Evolutionary conservation across 2,113 vertebrate genomes (phyloP), one percentile per base, ranked within the genome.

Genomic region (Syngnathoides biaculeatus): DNA sequence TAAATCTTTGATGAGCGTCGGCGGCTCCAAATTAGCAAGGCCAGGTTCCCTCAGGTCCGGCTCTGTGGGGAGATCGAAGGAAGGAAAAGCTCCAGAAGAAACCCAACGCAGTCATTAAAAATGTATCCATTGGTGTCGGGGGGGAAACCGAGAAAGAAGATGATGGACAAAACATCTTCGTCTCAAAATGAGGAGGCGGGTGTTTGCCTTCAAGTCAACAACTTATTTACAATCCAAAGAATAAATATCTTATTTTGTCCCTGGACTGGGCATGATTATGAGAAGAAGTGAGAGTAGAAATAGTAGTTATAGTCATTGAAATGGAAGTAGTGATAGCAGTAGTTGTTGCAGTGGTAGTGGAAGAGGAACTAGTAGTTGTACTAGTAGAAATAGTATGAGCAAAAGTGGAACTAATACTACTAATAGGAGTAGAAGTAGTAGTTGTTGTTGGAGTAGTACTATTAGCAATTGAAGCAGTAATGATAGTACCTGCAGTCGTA

Each of bases 31-130:
- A 79, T 79, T 47, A 74, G 58, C 59, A 15, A 57, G 72, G 72
- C 45, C 39, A 48, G 57, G 68, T 77, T 26, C 56, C 64, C 57
- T 39, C 47, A 62, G 58, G 63, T 74, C 72, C 67, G 45, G 63
- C 77, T 80, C 65, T 77, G 61, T 65, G 50, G 78, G 67, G 63
- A 55, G 74, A 52, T 15, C 30, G 48, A 67, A 66, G 77, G 64
- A 52, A 55, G 77, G 50, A n/a, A 47, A 57, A 65, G 64, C 8
- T 3, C 19, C 22, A 58, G 5, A 67, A 69, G 42, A 61, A 75
- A 71, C 60, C n/a, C 62, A 69, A 81, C 27, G 65, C 58, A 71
- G 70, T 38, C 71, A 79, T 84, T 80, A 89, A 87, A 89, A 74
- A 88, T 83, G 73, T 22, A 80, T 84, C 17, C 77, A 47, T 30